A percentile compares a stretch with the other conserved stretches of the same genome.
Evolutionary conservation across 2,888 invertebrate species (phyloP).

Genomic region (Pocota personata): DNA sequence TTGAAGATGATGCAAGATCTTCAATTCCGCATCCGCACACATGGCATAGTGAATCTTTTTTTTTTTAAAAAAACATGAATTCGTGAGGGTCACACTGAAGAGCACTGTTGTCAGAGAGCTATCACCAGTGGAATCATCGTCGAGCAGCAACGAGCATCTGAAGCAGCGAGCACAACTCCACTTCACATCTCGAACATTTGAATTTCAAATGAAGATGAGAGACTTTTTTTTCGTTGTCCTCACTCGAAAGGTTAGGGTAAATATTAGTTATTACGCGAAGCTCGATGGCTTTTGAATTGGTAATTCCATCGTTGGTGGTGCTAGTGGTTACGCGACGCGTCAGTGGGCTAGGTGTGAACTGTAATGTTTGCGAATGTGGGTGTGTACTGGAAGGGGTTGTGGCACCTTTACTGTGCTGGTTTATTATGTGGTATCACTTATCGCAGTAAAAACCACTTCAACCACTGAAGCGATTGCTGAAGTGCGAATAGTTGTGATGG

Average conservation of each 20-base stretch:
- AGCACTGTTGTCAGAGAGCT: neutral
- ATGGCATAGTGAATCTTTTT: constrained; percentile 1
- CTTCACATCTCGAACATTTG: constrained; percentile 57
- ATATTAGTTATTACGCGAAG: constrained; percentile 60
- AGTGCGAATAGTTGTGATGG: constrained; percentile 18
- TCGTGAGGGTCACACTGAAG: constrained; percentile 50
- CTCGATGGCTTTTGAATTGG: constrained; percentile 62
- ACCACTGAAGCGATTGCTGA: constrained; percentile 1
- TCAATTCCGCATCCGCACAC: neutral
- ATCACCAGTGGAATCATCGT: constrained; percentile 6
- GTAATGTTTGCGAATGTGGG: constrained; percentile 22
- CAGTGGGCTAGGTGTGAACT: constrained; percentile 38
- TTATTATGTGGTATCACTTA: neutral
- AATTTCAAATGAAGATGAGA: constrained; percentile 61
- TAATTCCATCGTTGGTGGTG: constrained; percentile 34
- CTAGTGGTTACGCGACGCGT: constrained; percentile 1
- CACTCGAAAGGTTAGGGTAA: constrained; percentile 49
- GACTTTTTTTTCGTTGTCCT: constrained; percentile 28
- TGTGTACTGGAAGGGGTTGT: constrained; percentile 25
- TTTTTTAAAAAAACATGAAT: constrained; percentile 13
- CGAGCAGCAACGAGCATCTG: constrained; percentile 11
- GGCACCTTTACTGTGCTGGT: constrained; percentile 8
- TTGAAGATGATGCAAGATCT: constrained; percentile 43
- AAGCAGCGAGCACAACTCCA: constrained; percentile 34
- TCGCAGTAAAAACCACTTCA: constrained; percentile 19